phyloP scores from a whole-genome alignment of 2,797 vertebrate genomes.

The Apogon hyalosoma region DNA sequence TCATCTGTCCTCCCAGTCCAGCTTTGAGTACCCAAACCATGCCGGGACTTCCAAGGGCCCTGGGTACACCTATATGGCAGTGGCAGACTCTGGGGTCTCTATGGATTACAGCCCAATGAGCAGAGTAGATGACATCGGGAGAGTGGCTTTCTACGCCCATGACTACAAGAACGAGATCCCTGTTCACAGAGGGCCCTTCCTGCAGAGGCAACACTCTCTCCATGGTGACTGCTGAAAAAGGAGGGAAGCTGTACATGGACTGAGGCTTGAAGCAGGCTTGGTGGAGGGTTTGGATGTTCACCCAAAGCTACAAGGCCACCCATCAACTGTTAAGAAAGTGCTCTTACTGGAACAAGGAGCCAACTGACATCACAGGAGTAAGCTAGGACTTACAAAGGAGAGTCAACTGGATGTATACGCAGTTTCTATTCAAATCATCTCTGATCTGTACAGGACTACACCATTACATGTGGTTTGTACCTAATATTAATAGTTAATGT shows the following conservation, averaged over 20 bases:
- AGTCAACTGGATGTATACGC: constrained; percentile 19
- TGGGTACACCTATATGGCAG: constrained; percentile 87
- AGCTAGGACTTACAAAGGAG: constrained; percentile 39
- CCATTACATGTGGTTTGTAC: constrained; percentile 13
- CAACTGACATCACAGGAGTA: constrained; percentile 14
- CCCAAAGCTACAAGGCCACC: constrained; percentile 8
- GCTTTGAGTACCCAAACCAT: constrained; percentile 81
- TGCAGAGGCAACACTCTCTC: constrained; percentile 59
- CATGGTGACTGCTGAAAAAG: constrained; percentile 62
- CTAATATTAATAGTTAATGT: constrained; percentile 34
- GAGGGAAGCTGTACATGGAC: constrained; percentile 4
- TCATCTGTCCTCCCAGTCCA: constrained; percentile 81
- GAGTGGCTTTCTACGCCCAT: constrained; percentile 77
- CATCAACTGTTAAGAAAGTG: constrained; percentile 36
- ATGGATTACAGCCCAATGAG: constrained; percentile 88
- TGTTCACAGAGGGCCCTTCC: constrained; percentile 49
- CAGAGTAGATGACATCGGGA: constrained; percentile 70
- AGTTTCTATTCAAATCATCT: constrained; percentile 17
- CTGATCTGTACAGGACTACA: constrained; percentile 37
- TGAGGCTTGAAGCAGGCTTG: background rate
- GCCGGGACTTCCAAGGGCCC: constrained; percentile 76
- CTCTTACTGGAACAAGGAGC: constrained; percentile 2
- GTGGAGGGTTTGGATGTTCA: constrained; percentile 16
- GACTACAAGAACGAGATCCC: constrained; percentile 85
- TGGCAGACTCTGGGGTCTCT: constrained; percentile 89